These are phyloP conservation scores for Schizaphis graminum DNA, from an alignment of 2,888 invertebrate species.

Conservation along the genomic window DNA sequence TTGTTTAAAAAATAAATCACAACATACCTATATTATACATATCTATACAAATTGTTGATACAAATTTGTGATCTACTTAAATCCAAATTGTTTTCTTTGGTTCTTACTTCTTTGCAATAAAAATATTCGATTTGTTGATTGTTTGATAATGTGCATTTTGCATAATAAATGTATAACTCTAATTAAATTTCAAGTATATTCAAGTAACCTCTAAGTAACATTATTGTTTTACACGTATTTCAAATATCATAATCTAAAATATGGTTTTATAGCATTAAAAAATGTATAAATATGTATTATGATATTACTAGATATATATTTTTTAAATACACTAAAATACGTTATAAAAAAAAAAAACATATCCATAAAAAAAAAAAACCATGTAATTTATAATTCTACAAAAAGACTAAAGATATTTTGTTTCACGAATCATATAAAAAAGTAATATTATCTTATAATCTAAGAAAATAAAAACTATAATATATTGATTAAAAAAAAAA, in stretches of 20 bases:
- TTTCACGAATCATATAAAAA: neutral
- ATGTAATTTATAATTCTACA: neutral
- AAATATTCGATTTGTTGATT: neutral
- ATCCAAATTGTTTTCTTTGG: neutral
- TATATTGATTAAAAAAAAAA: neutral
- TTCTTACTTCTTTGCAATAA: neutral
- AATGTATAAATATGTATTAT: too few species aligned
- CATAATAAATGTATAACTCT: neutral
- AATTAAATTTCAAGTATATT: neutral
- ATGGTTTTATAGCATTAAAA: too few species aligned
- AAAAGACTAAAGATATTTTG: neutral
- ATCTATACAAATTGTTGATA: neutral
- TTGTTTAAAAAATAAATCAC: neutral
- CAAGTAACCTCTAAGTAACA: neutral
- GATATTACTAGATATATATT: too few species aligned
- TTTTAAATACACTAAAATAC: too few species aligned
- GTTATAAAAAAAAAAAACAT: neutral
- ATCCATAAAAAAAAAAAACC: neutral
- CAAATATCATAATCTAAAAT: neutral
- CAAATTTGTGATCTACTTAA: neutral
- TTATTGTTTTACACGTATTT: neutral
- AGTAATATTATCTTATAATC: neutral
- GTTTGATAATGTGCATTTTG: neutral
- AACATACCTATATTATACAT: neutral
- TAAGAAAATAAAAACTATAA: neutral